These are phyloP conservation scores for Ridgeia piscesae DNA, from an alignment of 1,140 invertebrate genomes.

Conservation along the genomic window DNA sequence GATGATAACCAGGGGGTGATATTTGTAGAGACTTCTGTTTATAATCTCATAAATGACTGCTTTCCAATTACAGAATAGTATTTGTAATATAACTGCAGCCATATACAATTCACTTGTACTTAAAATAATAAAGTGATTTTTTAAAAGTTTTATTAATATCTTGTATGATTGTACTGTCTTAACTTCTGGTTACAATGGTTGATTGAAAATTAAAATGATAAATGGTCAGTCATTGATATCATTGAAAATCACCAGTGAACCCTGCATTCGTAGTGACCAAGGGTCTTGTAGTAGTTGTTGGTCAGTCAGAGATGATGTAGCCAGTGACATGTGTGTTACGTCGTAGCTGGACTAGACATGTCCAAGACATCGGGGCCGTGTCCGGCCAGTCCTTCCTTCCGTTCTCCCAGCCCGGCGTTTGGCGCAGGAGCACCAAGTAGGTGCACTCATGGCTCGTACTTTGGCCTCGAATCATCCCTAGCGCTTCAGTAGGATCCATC, in stretches of 20 bases:
- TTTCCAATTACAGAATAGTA: no score
- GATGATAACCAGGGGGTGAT: not conserved
- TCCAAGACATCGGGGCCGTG: conserved; percentile 14
- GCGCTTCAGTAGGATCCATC: not conserved
- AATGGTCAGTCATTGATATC: not conserved
- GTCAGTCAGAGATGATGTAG: not conserved
- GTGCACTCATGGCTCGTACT: not conserved
- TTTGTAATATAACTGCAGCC: no score
- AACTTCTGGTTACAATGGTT: no score
- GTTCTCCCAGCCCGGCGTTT: conserved; percentile 8
- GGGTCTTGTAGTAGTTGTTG: not conserved
- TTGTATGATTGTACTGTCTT: no score
- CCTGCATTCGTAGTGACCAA: not conserved
- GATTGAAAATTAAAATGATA: not conserved
- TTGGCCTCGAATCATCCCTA: not conserved
- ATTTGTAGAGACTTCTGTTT: not conserved
- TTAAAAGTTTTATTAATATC: no score
- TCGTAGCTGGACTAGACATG: conserved; percentile 16
- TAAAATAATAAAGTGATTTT: no score
- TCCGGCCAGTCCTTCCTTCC: not conserved
- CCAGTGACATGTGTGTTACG: not conserved
- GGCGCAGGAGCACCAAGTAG: conserved; percentile 4
- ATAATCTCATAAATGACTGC: no score
- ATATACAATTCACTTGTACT: no score
- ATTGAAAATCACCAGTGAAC: not conserved